Percentiles rank a stretch among this genome's conserved stretches.
Evolutionary conservation across 1,140 invertebrate species (phyloP).

Genomic region (Heliconius eleuchia): DNA sequence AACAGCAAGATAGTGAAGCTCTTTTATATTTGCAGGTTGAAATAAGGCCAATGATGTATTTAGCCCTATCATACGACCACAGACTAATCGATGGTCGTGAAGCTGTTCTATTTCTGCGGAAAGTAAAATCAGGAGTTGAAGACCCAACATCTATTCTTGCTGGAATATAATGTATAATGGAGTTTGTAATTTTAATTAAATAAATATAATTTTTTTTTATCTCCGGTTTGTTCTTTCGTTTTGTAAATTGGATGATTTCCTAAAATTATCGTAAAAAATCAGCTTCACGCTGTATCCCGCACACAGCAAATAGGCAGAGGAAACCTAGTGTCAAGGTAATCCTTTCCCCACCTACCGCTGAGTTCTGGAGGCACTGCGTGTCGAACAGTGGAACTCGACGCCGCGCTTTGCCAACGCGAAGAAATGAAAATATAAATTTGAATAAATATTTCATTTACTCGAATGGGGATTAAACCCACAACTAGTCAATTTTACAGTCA

Average conservation of each 20-base stretch:
- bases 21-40: constrained; percentile 84
- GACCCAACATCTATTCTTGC: constrained; percentile 96
- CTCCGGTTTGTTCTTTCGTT: not conserved
- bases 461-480: no score
- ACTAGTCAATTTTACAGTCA: no score
- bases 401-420: no score
- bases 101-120: constrained; percentile 97
- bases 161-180: constrained; percentile 84
- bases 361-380: no score
- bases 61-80: constrained; percentile 99
- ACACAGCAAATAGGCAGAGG: no score
- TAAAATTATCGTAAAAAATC: no score
- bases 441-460: no score
- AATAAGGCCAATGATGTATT: constrained; percentile 99
- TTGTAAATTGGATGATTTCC: not conserved
- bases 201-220: not conserved
- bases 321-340: no score
- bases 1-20: not conserved
- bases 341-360: no score
- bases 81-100: constrained; percentile 99
- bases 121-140: constrained; percentile 98
- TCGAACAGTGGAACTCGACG: no score
- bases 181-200: constrained; percentile 9
- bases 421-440: no score
- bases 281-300: no score